A percentile compares a stretch with the other conserved stretches of the same genome.
These are phyloP conservation scores for Hylaeus volcanicus DNA, from an alignment of 1,140 invertebrate genomes.

Conservation along the genomic window DNA sequence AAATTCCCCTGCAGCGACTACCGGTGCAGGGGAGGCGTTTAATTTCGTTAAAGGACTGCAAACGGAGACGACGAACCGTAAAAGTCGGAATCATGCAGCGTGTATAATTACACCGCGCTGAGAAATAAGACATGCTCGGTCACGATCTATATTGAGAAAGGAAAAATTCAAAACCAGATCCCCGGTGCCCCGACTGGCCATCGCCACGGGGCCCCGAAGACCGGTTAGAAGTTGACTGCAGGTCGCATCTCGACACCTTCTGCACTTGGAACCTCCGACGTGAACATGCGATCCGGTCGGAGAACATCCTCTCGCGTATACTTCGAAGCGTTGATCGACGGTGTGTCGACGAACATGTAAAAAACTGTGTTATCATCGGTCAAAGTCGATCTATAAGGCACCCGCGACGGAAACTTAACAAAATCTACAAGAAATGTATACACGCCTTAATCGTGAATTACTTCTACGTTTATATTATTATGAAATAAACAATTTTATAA, in stretches of 20 bases:
- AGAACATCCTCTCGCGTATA: slow-evolving; percentile 22
- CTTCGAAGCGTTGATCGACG: not conserved
- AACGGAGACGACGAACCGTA: not conserved
- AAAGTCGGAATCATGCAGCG: slow-evolving; percentile 5
- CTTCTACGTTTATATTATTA: too few species aligned
- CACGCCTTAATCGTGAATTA: too few species aligned
- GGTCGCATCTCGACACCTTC: slow-evolving; percentile 63
- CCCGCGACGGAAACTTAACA: too few species aligned
- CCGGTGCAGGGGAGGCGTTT: not conserved
- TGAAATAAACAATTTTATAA: too few species aligned
- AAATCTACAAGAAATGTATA: too few species aligned
- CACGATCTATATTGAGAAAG: slow-evolving; percentile 67
- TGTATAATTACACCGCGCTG: slow-evolving; percentile 57
- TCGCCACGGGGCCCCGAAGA: slow-evolving; percentile 55
- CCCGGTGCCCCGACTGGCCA: slow-evolving; percentile 31
- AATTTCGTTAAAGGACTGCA: not conserved
- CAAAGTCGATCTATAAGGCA: too few species aligned
- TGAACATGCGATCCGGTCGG: slow-evolving; percentile 31
- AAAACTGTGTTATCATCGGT: not conserved
- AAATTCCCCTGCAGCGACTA: too few species aligned
- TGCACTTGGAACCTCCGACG: slow-evolving; percentile 39
- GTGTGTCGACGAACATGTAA: not conserved
- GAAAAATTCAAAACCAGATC: slow-evolving; percentile 71
- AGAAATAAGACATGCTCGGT: slow-evolving; percentile 51
- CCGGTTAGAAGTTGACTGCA: slow-evolving; percentile 63